Conservation (phyloP, 2,113 vertebrate genomes). For the Antechinus stuartii region DNA sequence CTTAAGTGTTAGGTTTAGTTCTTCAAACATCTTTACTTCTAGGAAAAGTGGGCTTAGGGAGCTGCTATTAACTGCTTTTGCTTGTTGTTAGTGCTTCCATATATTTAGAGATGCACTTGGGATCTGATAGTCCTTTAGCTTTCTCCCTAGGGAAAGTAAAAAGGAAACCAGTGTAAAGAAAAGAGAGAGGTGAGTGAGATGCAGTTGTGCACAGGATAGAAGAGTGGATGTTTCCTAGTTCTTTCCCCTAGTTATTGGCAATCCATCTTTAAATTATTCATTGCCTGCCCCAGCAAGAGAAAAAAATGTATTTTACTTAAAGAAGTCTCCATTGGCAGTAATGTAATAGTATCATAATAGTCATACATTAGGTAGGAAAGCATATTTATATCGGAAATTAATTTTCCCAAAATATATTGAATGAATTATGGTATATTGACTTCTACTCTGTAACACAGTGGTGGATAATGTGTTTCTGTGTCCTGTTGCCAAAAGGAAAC, state of each 20-base stretch:
- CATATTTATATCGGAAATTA: neutral
- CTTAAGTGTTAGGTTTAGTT: constrained; percentile 19
- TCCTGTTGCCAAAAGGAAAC: neutral
- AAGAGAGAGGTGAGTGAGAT: neutral
- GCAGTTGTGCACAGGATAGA: neutral
- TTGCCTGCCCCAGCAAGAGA: neutral
- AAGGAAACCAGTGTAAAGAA: neutral
- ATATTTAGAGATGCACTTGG: neutral
- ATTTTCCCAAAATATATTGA: neutral
- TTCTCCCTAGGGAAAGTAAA: neutral
- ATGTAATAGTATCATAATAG: neutral
- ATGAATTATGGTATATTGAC: neutral
- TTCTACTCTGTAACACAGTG: neutral
- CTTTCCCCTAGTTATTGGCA: neutral
- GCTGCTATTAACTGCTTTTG: neutral
- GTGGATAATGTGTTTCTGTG: neutral
- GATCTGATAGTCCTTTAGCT: neutral
- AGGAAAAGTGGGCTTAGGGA: constrained; percentile 11
- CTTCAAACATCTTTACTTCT: constrained; percentile 10
- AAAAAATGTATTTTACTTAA: neutral
- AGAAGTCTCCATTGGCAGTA: neutral
- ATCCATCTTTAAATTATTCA: neutral
- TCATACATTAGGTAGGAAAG: neutral
- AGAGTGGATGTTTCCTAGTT: neutral
- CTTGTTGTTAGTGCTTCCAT: neutral